Evolutionary conservation across 2,888 invertebrate species (phyloP).

Genomic region (Alentia gelatinosa): DNA sequence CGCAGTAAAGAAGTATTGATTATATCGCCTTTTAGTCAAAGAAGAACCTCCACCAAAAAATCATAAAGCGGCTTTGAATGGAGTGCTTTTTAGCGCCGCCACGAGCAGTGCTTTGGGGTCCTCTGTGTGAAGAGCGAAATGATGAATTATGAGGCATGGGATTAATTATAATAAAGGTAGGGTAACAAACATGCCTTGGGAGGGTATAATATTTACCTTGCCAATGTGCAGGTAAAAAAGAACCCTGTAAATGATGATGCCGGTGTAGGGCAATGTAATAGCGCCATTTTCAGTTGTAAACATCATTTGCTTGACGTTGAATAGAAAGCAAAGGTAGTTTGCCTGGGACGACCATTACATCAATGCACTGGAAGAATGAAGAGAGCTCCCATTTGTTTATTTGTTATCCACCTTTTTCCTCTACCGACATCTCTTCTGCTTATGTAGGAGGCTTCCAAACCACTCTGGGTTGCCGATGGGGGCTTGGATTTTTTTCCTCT

Average conservation of each 20-base stretch:
- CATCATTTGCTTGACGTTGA: neutral
- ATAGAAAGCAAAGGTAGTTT: neutral
- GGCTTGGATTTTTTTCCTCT: neutral
- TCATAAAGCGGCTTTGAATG: neutral
- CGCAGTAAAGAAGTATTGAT: neutral
- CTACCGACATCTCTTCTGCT: too few species aligned
- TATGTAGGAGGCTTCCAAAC: neutral
- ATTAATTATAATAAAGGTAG: neutral
- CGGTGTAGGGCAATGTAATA: too few species aligned
- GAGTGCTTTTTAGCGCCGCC: neutral
- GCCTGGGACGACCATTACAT: neutral
- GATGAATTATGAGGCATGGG: neutral
- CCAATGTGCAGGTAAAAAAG: neutral
- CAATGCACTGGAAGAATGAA: neutral
- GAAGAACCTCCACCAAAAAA: neutral
- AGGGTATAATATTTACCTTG: neutral
- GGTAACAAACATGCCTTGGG: too few species aligned
- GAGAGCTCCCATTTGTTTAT: neutral
- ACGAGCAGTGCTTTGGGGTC: neutral
- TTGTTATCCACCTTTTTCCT: neutral
- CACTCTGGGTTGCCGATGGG: neutral
- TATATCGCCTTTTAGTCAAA: conserved; percentile 5
- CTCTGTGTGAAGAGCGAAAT: neutral
- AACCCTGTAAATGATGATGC: too few species aligned
- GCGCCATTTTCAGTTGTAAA: neutral